Evolutionary conservation across 2,797 vertebrate genomes (phyloP), one percentile per base, ranked within the genome.

Genomic region (Atherinosoma microstoma): DNA sequence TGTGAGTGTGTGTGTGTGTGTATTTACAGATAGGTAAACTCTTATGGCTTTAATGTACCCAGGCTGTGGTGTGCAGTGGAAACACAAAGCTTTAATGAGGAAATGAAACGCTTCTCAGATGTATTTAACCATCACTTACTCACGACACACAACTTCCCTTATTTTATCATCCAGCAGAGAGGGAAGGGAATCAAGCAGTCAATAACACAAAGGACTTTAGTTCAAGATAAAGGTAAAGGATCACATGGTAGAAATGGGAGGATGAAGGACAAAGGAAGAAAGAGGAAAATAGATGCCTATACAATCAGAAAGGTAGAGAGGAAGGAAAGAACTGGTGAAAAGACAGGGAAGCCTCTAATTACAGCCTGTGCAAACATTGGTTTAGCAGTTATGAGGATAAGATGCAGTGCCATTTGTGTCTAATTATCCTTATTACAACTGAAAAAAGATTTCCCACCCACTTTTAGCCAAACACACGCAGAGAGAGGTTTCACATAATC

Each of bases 31-130:
- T 84, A 89, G 89, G 85, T 90, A 83, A 89, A 88, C 70, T 73
- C 63, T 83, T 84, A 72, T 57, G 64, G 78, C 73, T 92, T 88
- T 92, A 89, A 90, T 91, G 78, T 79, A 70, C 80, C 77, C 78
- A 47, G 83, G 79, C 90, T 87, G 90, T 64, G 86, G 84, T 74
- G 84, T 71, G 84, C 87, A 78, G 78, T 87, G 91, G 90, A 92
- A 93, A 94, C 88, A 91, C 86, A 86, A 76, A 87, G 75, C 77
- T 87, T 89, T 93, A 93, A 94, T 91, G 89, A 91, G 92, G 84
- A 90, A 91, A 92, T 92, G 87, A 92, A 92, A 91, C 82, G 79
- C 85, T 86, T 84, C 78, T 92, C 75, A 84, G 85, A 90, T 91
- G 87, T 80, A 88, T 89, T 91, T 88, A 90, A 89, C 84, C 88